Evolutionary conservation across 2,797 vertebrate species (phyloP).

Genomic region (Valencia hispanica): DNA sequence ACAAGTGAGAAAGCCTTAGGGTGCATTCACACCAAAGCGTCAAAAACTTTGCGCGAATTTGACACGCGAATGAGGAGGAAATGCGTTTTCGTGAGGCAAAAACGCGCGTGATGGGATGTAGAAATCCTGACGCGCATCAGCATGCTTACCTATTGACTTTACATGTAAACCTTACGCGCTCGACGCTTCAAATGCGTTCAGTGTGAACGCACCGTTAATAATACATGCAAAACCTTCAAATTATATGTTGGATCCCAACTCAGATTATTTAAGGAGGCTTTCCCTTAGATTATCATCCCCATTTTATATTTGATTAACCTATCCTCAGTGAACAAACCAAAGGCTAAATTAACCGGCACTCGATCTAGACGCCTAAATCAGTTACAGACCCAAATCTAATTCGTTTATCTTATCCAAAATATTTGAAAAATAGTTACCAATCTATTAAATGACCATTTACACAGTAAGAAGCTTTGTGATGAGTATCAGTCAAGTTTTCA

Average conservation of each 20-base stretch:
- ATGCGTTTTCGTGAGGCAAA: no score
- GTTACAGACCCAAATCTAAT: not conserved
- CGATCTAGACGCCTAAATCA: not conserved
- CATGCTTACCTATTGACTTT: no score
- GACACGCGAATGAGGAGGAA: no score
- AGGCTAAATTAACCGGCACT: not conserved
- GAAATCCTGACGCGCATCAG: no score
- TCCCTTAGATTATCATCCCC: not conserved
- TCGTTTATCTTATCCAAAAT: not conserved
- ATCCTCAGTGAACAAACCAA: not conserved
- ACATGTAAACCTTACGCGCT: no score
- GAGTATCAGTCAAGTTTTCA: not conserved
- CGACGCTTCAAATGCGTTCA: no score
- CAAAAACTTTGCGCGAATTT: no score
- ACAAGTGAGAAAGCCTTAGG: no score
- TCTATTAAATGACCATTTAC: not conserved
- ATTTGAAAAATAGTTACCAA: not conserved
- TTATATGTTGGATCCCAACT: not conserved
- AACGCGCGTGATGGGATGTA: no score
- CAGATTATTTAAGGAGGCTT: not conserved
- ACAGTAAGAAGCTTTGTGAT: not conserved
- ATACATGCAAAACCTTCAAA: not conserved
- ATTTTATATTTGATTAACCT: not conserved
- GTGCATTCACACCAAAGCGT: no score
- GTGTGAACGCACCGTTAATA: no score